Conservation (phyloP, 2,797 vertebrate genomes). For the Falco concolor region DNA sequence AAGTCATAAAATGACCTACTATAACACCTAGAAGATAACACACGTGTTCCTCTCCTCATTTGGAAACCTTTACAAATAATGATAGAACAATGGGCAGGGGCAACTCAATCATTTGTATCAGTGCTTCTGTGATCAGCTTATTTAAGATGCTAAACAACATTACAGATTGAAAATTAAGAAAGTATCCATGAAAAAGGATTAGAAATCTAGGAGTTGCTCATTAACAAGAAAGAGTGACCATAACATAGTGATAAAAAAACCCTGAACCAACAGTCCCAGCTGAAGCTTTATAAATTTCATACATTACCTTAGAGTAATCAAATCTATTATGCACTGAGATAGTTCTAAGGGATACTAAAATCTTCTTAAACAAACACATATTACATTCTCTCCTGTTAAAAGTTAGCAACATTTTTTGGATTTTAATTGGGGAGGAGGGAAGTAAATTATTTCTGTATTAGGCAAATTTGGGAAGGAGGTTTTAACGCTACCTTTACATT, state of each 20-base stretch:
- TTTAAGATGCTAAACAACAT: background rate
- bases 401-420: background rate
- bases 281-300: background rate
- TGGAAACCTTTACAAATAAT: background rate
- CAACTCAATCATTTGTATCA: accelerated
- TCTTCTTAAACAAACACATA: background rate
- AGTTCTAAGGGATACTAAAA: background rate
- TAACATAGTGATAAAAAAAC: background rate
- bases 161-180: background rate
- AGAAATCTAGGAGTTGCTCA: background rate
- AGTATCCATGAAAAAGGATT: background rate
- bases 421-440: background rate
- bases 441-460: background rate
- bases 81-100: background rate
- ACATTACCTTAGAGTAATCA: background rate
- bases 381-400: background rate
- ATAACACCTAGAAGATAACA: background rate
- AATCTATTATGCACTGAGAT: background rate
- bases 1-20: background rate
- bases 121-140: background rate
- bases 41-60: background rate
- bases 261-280: background rate
- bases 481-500: background rate
- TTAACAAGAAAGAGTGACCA: background rate
- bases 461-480: background rate